Conservation (phyloP, 1,140 invertebrate species). For the Caerostris extrusa region DNA sequence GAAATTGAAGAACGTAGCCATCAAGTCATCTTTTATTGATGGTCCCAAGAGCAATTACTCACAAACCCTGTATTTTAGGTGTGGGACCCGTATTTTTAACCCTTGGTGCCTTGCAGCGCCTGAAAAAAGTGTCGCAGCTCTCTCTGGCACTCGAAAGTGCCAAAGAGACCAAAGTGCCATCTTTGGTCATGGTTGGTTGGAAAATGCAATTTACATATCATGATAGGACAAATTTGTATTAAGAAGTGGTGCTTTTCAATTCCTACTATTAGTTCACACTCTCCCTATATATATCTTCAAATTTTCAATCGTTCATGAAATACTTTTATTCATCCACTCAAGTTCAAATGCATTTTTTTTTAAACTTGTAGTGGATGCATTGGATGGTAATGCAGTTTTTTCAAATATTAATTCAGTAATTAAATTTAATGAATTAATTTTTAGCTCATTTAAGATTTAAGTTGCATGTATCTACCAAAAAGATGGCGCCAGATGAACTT, state of each 20-base stretch:
- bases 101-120: constrained; percentile 30
- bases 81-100: constrained; percentile 65
- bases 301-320: too few species aligned
- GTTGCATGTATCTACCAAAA: too few species aligned
- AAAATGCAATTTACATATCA: neutral
- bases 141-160: neutral
- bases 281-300: too few species aligned
- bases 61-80: constrained; percentile 71
- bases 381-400: too few species aligned
- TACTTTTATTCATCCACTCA: too few species aligned
- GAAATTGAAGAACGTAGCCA: constrained; percentile 60
- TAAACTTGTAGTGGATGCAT: too few species aligned
- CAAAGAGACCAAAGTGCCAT: constrained; percentile 7
- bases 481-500: too few species aligned
- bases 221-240: neutral
- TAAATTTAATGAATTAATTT: too few species aligned
- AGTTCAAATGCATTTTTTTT: too few species aligned
- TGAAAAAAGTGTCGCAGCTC: constrained; percentile 19
- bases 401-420: too few species aligned
- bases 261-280: too few species aligned
- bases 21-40: constrained; percentile 68
- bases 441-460: too few species aligned
- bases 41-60: constrained; percentile 62
- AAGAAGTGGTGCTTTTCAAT: neutral
- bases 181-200: neutral